A percentile compares a stretch with the other conserved stretches of the same genome.
Evolutionary conservation across 1,140 invertebrate genomes (phyloP).

Genomic region (Sycobia sp.): DNA sequence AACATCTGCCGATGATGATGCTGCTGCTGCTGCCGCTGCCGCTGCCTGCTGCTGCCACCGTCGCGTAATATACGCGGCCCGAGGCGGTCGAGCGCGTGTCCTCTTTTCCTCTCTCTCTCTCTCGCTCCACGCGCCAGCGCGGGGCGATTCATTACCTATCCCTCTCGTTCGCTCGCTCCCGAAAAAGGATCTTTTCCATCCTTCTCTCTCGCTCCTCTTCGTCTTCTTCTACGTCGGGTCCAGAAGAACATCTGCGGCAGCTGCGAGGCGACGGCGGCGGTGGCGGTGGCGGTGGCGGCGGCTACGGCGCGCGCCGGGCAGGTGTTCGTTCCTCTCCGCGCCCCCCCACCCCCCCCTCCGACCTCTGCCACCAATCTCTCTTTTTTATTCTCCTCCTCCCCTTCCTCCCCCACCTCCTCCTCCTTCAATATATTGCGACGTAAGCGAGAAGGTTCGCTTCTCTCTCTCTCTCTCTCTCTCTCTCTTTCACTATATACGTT

Average conservation of each 20-base stretch:
- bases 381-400: slow-evolving; percentile 2
- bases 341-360: neutral
- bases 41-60: too few relatives aligned
- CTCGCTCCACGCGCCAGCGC: slow-evolving; percentile 5
- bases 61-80: slow-evolving; percentile 6
- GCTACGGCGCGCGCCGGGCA: slow-evolving; percentile 51
- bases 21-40: too few relatives aligned
- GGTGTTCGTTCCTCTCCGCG: slow-evolving; percentile 43
- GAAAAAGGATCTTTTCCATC: slow-evolving; percentile 44
- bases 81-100: slow-evolving; percentile 22
- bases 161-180: neutral
- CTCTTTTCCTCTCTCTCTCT: slow-evolving; percentile 25
- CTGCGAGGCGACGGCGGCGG: slow-evolving; percentile 54
- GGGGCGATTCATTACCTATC: slow-evolving; percentile 21
- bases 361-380: too few relatives aligned
- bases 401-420: slow-evolving; percentile 1
- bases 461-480: neutral
- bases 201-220: slow-evolving; percentile 45
- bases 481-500: slow-evolving; percentile 29
- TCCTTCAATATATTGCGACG: neutral
- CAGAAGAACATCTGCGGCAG: slow-evolving; percentile 61
- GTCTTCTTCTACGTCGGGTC: slow-evolving; percentile 50
- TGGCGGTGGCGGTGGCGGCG: too few relatives aligned
- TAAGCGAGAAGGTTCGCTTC: neutral
- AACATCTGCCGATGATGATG: slow-evolving; percentile 7